These are phyloP conservation scores for Salminus brasiliensis DNA, from an alignment of 2,113 vertebrate genomes.

Conservation along the genomic window DNA sequence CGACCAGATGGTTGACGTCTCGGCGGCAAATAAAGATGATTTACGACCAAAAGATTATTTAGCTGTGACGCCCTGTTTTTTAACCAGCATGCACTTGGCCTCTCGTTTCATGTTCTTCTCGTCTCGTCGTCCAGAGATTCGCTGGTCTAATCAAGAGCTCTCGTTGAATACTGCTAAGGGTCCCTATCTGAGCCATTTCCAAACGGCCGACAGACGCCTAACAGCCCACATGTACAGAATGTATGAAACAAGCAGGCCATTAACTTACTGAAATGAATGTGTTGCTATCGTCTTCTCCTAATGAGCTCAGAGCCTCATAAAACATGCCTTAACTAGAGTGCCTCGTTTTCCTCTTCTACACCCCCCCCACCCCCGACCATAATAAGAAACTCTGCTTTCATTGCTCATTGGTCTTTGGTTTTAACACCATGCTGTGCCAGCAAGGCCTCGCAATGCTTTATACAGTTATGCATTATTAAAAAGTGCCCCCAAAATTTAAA, in stretches of 20 bases:
- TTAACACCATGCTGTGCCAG: not conserved
- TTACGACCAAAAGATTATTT: conserved; percentile 6
- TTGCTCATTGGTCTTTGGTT: conserved; percentile 4
- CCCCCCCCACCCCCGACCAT: not conserved
- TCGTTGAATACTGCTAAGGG: conserved; percentile 7
- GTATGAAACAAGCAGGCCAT: conserved; percentile 58
- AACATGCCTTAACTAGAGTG: conserved; percentile 31
- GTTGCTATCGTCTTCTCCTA: conserved; percentile 40
- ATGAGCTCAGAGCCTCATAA: conserved; percentile 30
- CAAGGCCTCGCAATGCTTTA: not conserved
- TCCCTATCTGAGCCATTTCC: conserved; percentile 52
- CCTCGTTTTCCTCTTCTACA: not conserved
- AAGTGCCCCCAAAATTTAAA: not conserved
- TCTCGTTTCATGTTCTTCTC: not conserved
- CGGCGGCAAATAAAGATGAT: conserved; percentile 52
- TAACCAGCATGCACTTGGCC: not conserved
- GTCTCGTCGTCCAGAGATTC: conserved; percentile 51
- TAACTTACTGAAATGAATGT: conserved; percentile 57
- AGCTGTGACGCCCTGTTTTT: not conserved
- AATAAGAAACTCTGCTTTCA: conserved; percentile 21
- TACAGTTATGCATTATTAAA: not conserved
- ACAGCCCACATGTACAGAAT: conserved; percentile 59
- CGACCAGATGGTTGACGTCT: conserved; percentile 50
- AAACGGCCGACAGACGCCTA: conserved; percentile 58
- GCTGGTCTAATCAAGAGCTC: conserved; percentile 28